A percentile compares a stretch with the other conserved stretches of the same genome.
phyloP scores from a whole-genome alignment of 2,888 invertebrate genomes.

The Suillia variegata region DNA sequence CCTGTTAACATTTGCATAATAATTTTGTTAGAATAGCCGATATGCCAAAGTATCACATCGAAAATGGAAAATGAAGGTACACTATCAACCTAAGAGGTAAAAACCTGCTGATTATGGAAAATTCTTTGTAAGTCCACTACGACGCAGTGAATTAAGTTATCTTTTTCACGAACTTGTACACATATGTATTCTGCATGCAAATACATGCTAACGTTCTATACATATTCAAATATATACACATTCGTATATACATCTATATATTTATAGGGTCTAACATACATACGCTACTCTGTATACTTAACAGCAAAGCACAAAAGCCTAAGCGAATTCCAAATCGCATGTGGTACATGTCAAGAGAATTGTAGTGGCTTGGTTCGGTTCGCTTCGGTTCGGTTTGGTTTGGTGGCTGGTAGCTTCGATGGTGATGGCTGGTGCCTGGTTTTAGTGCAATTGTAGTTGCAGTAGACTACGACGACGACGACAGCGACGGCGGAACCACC shows the following conservation, averaged over 20 bases:
- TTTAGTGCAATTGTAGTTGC: not conserved
- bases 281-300: not conserved
- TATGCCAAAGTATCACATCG: too few relatives aligned
- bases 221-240: constrained; percentile 5
- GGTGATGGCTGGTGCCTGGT: not conserved
- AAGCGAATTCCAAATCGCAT: constrained; percentile 14
- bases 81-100: too few relatives aligned
- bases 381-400: too few relatives aligned
- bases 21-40: too few relatives aligned
- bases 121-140: not conserved
- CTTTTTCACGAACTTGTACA: not conserved
- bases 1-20: too few relatives aligned
- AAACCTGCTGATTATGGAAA: not conserved
- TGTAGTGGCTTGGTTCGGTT: too few relatives aligned
- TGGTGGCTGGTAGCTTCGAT: too few relatives aligned
- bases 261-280: too few relatives aligned
- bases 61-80: too few relatives aligned
- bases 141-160: not conserved
- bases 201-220: constrained; percentile 11
- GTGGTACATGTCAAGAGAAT: constrained; percentile 10
- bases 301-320: constrained; percentile 10
- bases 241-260: not conserved
- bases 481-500: not conserved
- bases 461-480: not conserved
- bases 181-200: not conserved